phyloP scores from a whole-genome alignment of 2,113 vertebrate genomes.

The Edolisoma coerulescens region DNA sequence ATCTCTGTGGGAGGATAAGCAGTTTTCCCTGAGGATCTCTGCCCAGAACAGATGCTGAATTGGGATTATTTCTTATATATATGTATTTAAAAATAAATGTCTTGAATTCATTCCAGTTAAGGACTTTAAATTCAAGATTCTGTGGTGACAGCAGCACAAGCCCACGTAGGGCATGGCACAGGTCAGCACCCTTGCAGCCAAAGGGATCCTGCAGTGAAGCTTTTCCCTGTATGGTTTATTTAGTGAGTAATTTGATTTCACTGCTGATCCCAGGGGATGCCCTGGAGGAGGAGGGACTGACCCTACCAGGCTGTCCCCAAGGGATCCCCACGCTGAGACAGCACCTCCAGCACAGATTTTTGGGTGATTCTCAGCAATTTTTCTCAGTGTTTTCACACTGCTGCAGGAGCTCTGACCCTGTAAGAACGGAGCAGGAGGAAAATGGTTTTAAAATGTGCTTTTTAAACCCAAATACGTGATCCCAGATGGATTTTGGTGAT shows the following conservation, averaged over 20 bases:
- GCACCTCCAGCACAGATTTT: accelerated
- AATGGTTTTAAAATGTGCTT: neutral
- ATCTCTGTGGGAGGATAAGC: neutral
- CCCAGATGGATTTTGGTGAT: neutral
- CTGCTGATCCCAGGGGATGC: neutral
- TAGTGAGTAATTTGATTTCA: neutral
- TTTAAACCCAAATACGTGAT: accelerated
- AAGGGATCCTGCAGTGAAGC: neutral
- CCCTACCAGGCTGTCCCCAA: accelerated
- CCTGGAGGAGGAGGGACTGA: neutral
- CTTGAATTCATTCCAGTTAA: neutral
- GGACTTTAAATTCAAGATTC: neutral
- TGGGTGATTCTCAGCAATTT: neutral
- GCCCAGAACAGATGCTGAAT: neutral
- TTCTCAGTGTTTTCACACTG: accelerated
- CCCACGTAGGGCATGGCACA: accelerated
- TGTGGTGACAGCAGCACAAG: neutral
- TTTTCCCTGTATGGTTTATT: neutral
- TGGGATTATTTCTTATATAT: neutral
- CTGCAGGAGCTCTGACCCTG: neutral
- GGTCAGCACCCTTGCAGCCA: neutral
- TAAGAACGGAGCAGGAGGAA: neutral
- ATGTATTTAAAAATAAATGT: neutral
- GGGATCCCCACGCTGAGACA: accelerated
- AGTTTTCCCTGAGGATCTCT: neutral